Base-by-base conservation (phyloP, 2,797 vertebrate species). In the Sandelia bainsii region DNA sequence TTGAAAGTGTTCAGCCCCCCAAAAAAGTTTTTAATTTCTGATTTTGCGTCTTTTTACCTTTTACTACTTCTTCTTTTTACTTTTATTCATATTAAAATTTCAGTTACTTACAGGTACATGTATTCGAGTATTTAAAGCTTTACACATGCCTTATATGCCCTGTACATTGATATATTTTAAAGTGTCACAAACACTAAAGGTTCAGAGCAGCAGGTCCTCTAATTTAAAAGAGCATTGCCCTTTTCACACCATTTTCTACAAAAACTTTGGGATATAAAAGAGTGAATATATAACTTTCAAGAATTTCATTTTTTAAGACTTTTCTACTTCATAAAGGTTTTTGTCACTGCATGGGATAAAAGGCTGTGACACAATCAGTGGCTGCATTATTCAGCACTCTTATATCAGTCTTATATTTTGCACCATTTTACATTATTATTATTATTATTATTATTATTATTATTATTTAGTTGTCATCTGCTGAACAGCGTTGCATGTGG, bases 181-280 rank as follows among this genome's bases (percentile, higher is more conserved):
- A 7, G 0, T 44, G 22, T 39, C 14, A 46, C 32, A 34, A 9
- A 5, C 53, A 22, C 34, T 20, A 49, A 48, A 20, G 8, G 10
- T 49, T 59, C 9, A 16, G 14, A 60, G 11, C 10, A 9, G 9
- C 39, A 65, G 50, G 20, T 46, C 7, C 16, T 49, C 8, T 53
- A 48, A 61, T 46, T 8, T 61, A 17, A 70, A 58, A 46, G 10
- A 29, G 2, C 16, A 22, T 5, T 39, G 4, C 44, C 5, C 9
- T 39, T 46, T 66, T 62, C 8, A 11, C 14, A 14, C 4, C 42
- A 20, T 2, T 7, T 39, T 44, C 8, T 48, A 25, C 2, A 6
- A 53, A 60, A 50, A n/a, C 0, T n/a, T 37, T 1, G 4, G 19
- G 88, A 93, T 62, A 87, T 91, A 94, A 80, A 92, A 91, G 91